Evolutionary conservation across 30 jellyfish, hydroid and myxozoan species (phyloP).

Genomic region (Haliclystus octoradiatus): DNA sequence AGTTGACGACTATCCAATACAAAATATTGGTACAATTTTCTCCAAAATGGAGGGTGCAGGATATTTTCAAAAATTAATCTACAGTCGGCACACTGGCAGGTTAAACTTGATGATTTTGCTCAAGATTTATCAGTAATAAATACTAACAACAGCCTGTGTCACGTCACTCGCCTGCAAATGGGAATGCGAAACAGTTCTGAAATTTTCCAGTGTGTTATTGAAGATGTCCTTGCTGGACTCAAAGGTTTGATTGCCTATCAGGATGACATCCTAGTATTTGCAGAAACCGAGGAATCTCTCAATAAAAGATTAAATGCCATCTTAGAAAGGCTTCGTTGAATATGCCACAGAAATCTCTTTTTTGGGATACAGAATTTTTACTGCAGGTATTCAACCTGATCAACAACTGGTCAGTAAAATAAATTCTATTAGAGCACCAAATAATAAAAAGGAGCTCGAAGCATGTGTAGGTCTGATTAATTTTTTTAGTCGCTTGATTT

Average conservation of each 20-base stretch:
- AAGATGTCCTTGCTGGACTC: neutral
- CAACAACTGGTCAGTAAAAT: slow-evolving; percentile 17
- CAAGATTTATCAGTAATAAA: neutral
- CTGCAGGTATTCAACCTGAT: slow-evolving; percentile 36
- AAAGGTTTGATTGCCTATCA: neutral
- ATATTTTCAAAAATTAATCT: too few relatives aligned
- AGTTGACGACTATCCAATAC: too few relatives aligned
- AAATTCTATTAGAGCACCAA: slow-evolving; percentile 30
- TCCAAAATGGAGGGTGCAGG: too few relatives aligned
- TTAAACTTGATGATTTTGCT: too few relatives aligned
- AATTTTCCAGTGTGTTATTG: neutral
- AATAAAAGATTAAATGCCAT: neutral
- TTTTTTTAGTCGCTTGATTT: slow-evolving; percentile 4
- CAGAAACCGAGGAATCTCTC: neutral
- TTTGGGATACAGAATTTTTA: slow-evolving; percentile 48
- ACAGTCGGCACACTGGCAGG: too few relatives aligned
- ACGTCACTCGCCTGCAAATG: neutral
- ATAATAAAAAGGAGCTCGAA: slow-evolving; percentile 30
- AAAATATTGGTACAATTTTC: too few relatives aligned
- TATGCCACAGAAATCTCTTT: slow-evolving; percentile 25
- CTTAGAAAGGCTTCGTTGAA: slow-evolving; percentile 35
- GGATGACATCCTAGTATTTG: neutral
- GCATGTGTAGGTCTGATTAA: slow-evolving; percentile 50
- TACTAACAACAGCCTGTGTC: neutral
- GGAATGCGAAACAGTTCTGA: neutral